phyloP scores from a whole-genome alignment of 1,140 invertebrate genomes.

The Zaprionus davidi region DNA sequence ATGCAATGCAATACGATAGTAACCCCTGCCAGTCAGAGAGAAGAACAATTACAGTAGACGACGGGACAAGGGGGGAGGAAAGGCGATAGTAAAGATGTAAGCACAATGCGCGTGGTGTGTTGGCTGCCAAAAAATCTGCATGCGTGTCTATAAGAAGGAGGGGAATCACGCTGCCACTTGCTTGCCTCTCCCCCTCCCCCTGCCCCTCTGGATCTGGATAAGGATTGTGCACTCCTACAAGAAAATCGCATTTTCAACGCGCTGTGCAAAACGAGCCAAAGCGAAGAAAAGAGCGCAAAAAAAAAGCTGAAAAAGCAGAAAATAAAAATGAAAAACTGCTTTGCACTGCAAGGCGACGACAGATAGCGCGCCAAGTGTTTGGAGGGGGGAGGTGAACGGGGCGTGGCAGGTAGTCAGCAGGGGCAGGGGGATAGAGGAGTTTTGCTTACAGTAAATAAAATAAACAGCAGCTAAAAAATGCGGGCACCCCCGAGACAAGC shows the following conservation, averaged over 20 bases:
- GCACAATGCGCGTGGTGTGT: conserved; percentile 52
- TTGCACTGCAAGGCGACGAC: conserved; percentile 51
- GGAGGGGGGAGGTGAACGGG: neutral
- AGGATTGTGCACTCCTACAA: conserved; percentile 53
- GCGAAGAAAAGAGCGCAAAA: neutral
- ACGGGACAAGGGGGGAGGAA: neutral
- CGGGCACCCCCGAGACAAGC: conserved; percentile 23
- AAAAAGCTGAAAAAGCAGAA: conserved; percentile 1
- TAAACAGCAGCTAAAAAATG: conserved; percentile 60
- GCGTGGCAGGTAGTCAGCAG: neutral
- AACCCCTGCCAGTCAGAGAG: neutral
- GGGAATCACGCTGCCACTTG: neutral
- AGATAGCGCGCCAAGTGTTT: conserved; percentile 52
- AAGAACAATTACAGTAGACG: conserved; percentile 31
- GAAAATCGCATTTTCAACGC: conserved; percentile 75
- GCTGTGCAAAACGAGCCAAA: conserved; percentile 34
- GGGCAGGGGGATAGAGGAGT: neutral
- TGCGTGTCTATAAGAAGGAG: conserved; percentile 39
- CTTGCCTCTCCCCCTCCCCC: neutral
- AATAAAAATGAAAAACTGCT: conserved; percentile 33
- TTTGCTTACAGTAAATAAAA: conserved; percentile 66
- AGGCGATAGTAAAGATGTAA: conserved; percentile 60
- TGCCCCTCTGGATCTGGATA: neutral
- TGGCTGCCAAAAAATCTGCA: conserved; percentile 51
- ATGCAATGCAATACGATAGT: conserved; percentile 21